Base-by-base conservation (phyloP, 2,113 vertebrate species). In the Scatophagus argus region DNA sequence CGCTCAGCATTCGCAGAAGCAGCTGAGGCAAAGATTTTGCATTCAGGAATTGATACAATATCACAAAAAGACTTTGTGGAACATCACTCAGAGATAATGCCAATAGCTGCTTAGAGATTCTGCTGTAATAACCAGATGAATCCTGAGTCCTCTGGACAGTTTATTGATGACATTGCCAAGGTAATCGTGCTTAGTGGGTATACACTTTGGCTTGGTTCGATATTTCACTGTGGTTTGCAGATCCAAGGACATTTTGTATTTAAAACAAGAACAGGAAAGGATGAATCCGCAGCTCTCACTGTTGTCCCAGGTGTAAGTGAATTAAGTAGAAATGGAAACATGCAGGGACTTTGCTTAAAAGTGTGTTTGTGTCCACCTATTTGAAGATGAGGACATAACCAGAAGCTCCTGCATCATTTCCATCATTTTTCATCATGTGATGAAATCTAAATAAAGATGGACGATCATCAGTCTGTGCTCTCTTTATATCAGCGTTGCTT, bases 81-180 rank as follows among this genome's bases (percentile, higher is more conserved):
- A 80, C 86, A 91, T 89, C 46, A 66, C 25, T 88, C 77, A 77
- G 77, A 74, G 80, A 85, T 87, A 76, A 84, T 32, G 62, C 55
- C 78, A 82, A 87, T 87, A 85, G 79, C 64, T 77, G 71, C 83
- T 81, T 38, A 29, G 41, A 79, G 58, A 72, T 85, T 64, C 67
- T 34, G 61, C 83, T 43, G 46, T 81, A 86, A 88, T 76, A 82
- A 82, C 58, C 82, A 85, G 71, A 86, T 76, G 76, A 78, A 75
- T 77, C 80, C 80, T 43, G 55, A 77, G 72, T 79, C 84, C 81
- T 72, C 80, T 67, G 68, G 23, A 36, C 11, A 58, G 75, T 82
- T 73, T 87, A 79, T 87, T 87, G 79, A 52, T 89, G 81, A 78
- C 83, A 73, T 80, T 83, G 79, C 77, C 72, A 84, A 75, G 84